Percentiles rank a stretch among this genome's conserved stretches.
Evolutionary conservation across 2,113 vertebrate species (phyloP).

Genomic region (Theristicus caerulescens): DNA sequence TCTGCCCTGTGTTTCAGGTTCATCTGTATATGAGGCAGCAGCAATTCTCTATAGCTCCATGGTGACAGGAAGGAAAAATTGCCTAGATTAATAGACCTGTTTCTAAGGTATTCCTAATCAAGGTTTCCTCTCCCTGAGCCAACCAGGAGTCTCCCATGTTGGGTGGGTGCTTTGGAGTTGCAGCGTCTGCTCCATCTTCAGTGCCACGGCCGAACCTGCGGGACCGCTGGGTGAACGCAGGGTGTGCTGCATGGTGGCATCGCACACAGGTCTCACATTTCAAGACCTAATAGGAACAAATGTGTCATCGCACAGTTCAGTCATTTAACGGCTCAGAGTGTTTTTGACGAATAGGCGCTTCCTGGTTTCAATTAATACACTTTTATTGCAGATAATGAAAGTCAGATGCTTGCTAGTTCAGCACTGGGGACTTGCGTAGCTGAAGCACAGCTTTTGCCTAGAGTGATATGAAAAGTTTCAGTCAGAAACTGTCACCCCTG

Average conservation of each 20-base stretch:
- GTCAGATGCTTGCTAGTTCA: background rate
- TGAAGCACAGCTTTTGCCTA: background rate
- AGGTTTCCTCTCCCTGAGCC: background rate
- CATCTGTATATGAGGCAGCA: background rate
- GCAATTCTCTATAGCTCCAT: background rate
- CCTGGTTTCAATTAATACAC: conserved; percentile 40
- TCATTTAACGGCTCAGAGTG: conserved; percentile 10
- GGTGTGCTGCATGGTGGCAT: background rate
- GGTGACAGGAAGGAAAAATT: background rate
- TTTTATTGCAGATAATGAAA: conserved; percentile 36
- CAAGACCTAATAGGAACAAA: conserved; percentile 37
- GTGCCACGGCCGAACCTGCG: background rate
- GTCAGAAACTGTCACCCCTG: background rate
- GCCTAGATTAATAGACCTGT: background rate
- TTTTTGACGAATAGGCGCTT: conserved; percentile 57
- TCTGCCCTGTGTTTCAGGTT: background rate
- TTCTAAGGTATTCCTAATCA: background rate
- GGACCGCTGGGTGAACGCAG: background rate
- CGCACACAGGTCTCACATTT: background rate
- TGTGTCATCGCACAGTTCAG: background rate
- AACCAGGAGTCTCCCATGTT: background rate
- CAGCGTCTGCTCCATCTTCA: background rate
- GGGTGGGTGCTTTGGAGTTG: background rate
- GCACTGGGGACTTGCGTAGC: background rate
- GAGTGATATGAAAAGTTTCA: background rate